Evolutionary conservation across 2,797 vertebrate species (phyloP).

Genomic region (Knipowitschia caucasica): DNA sequence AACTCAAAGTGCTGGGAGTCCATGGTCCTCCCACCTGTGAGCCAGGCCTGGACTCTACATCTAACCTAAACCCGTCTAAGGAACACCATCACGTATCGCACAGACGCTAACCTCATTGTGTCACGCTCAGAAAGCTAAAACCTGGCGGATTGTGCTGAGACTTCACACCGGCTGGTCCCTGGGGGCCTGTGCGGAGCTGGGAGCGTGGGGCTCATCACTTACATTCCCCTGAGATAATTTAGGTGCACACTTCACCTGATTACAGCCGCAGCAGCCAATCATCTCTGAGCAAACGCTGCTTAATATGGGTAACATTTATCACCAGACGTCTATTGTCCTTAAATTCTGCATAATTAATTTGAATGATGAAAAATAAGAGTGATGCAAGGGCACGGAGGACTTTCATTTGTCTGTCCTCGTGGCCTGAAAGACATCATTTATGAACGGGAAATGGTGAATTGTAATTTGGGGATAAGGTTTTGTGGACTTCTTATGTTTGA

Average conservation of each 20-base stretch:
- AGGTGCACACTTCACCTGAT: constrained; percentile 30
- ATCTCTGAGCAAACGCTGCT: constrained; percentile 26
- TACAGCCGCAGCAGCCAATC: constrained; percentile 20
- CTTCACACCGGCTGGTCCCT: constrained; percentile 28
- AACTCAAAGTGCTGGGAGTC: too few relatives aligned
- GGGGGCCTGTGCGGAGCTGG: constrained; percentile 19
- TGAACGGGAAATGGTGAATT: constrained; percentile 9
- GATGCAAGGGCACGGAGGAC: constrained; percentile 13
- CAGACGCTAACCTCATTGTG: constrained; percentile 39
- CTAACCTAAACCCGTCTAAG: constrained; percentile 21
- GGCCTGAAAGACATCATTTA: constrained; percentile 9
- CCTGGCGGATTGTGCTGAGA: constrained; percentile 24
- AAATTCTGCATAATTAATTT: constrained; percentile 19
- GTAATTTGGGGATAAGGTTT: neutral
- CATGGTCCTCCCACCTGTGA: too few relatives aligned
- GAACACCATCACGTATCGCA: constrained; percentile 11
- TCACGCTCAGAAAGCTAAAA: constrained; percentile 27
- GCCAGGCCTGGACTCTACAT: too few relatives aligned
- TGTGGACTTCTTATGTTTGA: neutral
- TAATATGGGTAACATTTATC: constrained; percentile 29
- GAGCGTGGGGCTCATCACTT: constrained; percentile 39
- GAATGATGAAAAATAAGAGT: constrained; percentile 16
- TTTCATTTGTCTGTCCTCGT: neutral
- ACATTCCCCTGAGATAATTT: constrained; percentile 39
- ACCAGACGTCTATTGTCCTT: constrained; percentile 21